Percentiles rank a stretch among this genome's conserved stretches.
Conservation (phyloP, 2,113 vertebrate species). For the Tapirus terrestris region DNA sequence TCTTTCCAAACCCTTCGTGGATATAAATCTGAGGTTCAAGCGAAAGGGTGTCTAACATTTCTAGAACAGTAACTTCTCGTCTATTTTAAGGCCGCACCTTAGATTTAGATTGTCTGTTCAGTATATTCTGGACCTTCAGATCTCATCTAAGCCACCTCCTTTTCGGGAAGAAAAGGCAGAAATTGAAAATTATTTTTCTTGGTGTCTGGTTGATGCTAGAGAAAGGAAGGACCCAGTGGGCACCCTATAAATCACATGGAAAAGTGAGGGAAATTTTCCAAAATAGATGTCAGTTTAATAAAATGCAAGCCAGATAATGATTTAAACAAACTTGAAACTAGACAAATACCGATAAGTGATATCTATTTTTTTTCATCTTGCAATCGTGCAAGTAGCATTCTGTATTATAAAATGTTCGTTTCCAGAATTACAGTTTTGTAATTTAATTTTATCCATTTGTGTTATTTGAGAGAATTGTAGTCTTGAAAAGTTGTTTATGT, state of each 20-base stretch:
- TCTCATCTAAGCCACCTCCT: not conserved
- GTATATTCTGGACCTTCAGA: not conserved
- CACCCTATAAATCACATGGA: not conserved
- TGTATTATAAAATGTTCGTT: not conserved
- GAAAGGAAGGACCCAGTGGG: not conserved
- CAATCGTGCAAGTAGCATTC: not conserved
- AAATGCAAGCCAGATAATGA: not conserved
- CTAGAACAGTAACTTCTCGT: not conserved
- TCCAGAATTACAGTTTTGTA: not conserved
- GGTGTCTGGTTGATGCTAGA: not conserved
- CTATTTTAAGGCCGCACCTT: not conserved
- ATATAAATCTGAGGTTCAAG: not conserved
- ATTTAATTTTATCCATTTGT: not conserved
- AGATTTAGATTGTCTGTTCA: not conserved
- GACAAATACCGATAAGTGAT: not conserved
- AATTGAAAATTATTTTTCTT: not conserved
- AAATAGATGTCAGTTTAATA: not conserved
- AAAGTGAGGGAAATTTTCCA: not conserved
- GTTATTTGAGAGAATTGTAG: not conserved
- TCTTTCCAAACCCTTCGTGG: not conserved
- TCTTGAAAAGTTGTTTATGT: slow-evolving; percentile 18
- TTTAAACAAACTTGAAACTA: not conserved
- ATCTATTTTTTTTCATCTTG: not conserved
- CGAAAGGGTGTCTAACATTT: not conserved
- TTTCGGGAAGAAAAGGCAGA: not conserved